Percentiles rank a stretch among this genome's conserved stretches.
Conservation (phyloP, 2,888 invertebrate genomes). For the Cybosia mesomella region DNA sequence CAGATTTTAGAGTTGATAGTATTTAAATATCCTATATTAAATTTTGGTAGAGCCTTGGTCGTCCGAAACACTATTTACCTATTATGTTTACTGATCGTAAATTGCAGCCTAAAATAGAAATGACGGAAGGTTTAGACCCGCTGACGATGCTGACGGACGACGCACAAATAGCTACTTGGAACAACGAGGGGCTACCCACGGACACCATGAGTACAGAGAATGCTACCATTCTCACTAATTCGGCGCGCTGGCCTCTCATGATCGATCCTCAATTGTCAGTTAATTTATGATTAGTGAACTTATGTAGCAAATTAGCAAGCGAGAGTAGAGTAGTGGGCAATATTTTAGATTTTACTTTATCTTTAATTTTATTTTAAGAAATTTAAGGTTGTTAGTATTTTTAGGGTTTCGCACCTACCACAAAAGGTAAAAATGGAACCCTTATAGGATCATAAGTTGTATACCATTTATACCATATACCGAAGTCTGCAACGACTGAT, state of each 20-base stretch:
- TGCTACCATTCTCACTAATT: constrained; percentile 96
- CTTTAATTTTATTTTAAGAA: too few relatives aligned
- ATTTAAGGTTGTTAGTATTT: too few relatives aligned
- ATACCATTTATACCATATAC: too few relatives aligned
- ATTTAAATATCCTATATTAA: neutral
- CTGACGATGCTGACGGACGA: constrained; percentile 96
- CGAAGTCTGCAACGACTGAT: too few relatives aligned
- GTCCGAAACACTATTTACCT: neutral
- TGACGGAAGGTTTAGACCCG: constrained; percentile 93
- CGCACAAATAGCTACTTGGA: constrained; percentile 97
- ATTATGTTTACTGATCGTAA: neutral
- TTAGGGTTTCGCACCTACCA: too few relatives aligned
- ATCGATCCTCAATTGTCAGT: constrained; percentile 95
- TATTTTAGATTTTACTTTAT: too few relatives aligned
- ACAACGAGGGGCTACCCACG: constrained; percentile 96
- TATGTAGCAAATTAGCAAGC: neutral
- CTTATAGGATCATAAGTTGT: too few relatives aligned
- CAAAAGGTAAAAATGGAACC: too few relatives aligned
- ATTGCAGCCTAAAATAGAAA: constrained; percentile 90
- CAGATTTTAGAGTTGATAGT: neutral
- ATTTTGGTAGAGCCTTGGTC: neutral
- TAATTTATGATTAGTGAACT: neutral
- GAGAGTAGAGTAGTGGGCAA: neutral
- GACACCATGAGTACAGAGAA: constrained; percentile 98
- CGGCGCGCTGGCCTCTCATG: constrained; percentile 97